These are phyloP conservation scores for Pachyseris speciosa DNA, from an alignment of 64 coral and sea anemone species.

Conservation along the genomic window DNA sequence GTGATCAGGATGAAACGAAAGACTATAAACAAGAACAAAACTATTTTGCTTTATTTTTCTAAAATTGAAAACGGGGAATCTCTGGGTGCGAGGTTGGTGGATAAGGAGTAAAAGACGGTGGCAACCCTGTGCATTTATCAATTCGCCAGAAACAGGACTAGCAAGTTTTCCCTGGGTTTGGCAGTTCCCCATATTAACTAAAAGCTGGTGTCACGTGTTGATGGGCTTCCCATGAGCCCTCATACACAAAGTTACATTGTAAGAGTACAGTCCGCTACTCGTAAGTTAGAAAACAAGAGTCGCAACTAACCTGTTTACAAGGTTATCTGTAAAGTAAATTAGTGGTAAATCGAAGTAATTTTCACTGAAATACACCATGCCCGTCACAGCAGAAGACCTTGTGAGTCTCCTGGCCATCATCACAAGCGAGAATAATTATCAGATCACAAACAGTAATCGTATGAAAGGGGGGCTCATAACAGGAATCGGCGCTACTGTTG, in stretches of 20 bases:
- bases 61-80: too few relatives aligned
- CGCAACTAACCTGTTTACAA: not conserved
- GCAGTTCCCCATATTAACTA: too few relatives aligned
- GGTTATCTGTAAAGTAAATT: not conserved
- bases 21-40: too few relatives aligned
- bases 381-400: constrained; percentile 78
- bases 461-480: constrained; percentile 72
- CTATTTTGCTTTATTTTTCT: too few relatives aligned
- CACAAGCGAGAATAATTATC: constrained; percentile 64
- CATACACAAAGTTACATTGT: too few relatives aligned
- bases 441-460: constrained; percentile 39
- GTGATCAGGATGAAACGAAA: too few relatives aligned
- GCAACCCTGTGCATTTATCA: not conserved
- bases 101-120: too few relatives aligned
- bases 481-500: constrained; percentile 71
- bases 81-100: too few relatives aligned
- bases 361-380: constrained; percentile 5
- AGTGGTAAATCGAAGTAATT: not conserved
- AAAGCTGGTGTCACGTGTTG: constrained; percentile 13
- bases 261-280: not conserved
- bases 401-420: constrained; percentile 78
- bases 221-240: not conserved
- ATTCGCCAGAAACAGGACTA: not conserved
- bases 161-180: not conserved
- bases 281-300: not conserved